Evolutionary conservation across 1,140 invertebrate genomes (phyloP).

Genomic region (Bombus turneri): DNA sequence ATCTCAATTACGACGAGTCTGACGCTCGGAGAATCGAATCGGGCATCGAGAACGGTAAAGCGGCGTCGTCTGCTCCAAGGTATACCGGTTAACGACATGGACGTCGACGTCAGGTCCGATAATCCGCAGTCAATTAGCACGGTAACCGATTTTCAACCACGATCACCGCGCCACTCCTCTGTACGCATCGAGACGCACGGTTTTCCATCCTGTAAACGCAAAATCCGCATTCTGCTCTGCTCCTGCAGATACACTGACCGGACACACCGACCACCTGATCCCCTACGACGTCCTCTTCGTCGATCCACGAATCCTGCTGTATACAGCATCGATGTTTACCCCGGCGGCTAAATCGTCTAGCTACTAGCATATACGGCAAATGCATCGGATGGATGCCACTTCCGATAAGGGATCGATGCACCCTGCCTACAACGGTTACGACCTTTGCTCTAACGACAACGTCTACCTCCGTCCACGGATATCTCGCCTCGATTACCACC

Average conservation of each 20-base stretch:
- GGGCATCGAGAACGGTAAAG: not conserved
- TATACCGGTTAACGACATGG: slow-evolving; percentile 22
- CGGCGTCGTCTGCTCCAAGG: slow-evolving; percentile 2
- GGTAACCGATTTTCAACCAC: slow-evolving; percentile 31
- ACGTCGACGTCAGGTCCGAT: not conserved
- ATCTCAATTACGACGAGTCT: slow-evolving; percentile 1
- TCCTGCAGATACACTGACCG: too few species aligned
- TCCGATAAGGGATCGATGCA: slow-evolving; percentile 34
- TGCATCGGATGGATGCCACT: slow-evolving; percentile 29
- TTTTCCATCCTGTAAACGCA: not conserved
- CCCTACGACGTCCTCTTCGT: not conserved
- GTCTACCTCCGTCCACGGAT: not conserved
- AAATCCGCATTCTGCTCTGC: not conserved
- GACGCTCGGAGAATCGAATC: slow-evolving; percentile 19
- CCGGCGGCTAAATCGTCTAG: slow-evolving; percentile 26
- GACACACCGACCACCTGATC: not conserved
- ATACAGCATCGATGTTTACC: slow-evolving; percentile 11
- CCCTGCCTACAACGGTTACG: not conserved
- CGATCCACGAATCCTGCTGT: not conserved
- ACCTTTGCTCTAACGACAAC: slow-evolving; percentile 14
- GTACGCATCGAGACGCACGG: not conserved
- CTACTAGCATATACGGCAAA: slow-evolving; percentile 8
- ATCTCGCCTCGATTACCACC: slow-evolving; percentile 6
- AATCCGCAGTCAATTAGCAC: slow-evolving; percentile 39
- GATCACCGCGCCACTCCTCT: not conserved